A percentile compares a stretch with the other conserved stretches of the same genome.
Evolutionary conservation across 2,797 vertebrate species (phyloP).

Genomic region (Zalophus californianus): DNA sequence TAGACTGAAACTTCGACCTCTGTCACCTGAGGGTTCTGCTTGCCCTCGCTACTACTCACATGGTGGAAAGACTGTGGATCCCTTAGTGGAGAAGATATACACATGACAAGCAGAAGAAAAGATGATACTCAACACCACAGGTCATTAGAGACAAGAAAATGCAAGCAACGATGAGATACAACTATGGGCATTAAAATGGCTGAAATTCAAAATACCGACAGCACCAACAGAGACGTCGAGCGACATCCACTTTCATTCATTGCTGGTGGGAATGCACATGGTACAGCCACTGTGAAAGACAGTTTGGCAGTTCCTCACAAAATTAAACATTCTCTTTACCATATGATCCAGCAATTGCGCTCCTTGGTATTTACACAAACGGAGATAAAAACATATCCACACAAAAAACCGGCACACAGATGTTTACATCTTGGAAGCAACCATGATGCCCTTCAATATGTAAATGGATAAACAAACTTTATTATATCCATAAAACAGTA

Average conservation of each 20-base stretch:
- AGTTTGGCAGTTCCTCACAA: neutral
- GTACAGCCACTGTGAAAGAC: neutral
- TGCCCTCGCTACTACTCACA: neutral
- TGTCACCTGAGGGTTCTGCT: neutral
- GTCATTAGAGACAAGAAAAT: neutral
- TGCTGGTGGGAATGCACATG: neutral
- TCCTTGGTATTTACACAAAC: neutral
- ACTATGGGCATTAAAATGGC: neutral
- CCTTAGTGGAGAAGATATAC: neutral
- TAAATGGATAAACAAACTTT: neutral
- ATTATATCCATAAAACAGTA: neutral
- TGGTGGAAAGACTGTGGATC: neutral
- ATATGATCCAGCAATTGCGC: neutral
- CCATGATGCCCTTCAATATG: neutral
- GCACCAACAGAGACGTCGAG: neutral
- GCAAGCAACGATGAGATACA: neutral
- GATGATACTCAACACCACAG: neutral
- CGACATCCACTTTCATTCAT: neutral
- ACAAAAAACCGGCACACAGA: neutral
- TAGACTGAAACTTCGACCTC: neutral
- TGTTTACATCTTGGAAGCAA: neutral
- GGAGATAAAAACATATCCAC: neutral
- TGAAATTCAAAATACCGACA: neutral
- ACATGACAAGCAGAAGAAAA: neutral
- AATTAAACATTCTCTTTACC: neutral